phyloP scores from a whole-genome alignment of 2,797 vertebrate genomes.

The Pyrrhura leucotis region DNA sequence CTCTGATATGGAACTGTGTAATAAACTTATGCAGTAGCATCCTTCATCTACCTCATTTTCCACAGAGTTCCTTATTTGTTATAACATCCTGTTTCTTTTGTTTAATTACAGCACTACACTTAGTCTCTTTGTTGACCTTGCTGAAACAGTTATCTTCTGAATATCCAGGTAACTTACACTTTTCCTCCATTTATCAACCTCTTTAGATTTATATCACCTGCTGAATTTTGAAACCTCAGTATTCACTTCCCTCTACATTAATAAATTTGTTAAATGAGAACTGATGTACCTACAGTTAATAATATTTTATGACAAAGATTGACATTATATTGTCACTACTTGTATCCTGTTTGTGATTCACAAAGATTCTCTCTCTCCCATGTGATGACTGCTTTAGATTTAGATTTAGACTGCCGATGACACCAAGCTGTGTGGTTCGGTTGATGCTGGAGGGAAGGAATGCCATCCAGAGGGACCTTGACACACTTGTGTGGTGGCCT shows the following conservation, averaged over 20 bases:
- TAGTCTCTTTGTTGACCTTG: neutral
- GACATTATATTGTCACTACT: neutral
- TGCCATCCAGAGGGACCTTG: neutral
- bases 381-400: neutral
- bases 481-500: neutral
- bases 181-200: neutral
- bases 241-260: neutral
- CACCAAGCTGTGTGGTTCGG: neutral
- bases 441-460: neutral
- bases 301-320: neutral
- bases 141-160: neutral
- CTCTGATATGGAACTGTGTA: neutral
- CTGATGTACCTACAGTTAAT: neutral
- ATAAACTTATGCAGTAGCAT: neutral
- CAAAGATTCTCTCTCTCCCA: neutral
- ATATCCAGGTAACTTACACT: neutral
- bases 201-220: neutral
- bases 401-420: neutral
- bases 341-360: neutral
- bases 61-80: neutral
- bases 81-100: neutral
- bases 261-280: neutral
- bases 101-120: neutral
- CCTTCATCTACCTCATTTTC: neutral
- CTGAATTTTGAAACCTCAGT: neutral